These are phyloP conservation scores for Drosophila insularis DNA, from an alignment of 1,140 invertebrate genomes.

Conservation along the genomic window DNA sequence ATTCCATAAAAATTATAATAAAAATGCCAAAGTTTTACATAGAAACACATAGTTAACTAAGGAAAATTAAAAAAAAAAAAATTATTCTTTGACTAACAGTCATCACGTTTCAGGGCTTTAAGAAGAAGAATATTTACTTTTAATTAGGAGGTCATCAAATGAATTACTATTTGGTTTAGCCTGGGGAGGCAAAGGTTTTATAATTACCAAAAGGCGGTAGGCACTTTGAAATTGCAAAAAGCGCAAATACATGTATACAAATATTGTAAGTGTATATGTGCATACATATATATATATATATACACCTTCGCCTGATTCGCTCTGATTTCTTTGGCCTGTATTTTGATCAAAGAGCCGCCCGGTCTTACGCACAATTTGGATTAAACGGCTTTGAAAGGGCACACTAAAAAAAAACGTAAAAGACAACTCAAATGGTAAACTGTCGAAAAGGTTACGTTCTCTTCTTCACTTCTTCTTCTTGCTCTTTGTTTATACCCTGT, in stretches of 20 bases:
- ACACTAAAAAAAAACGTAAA: constrained; percentile 7
- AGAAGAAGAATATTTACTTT: background rate
- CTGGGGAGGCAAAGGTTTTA: background rate
- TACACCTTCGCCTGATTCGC: background rate
- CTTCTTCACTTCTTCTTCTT: constrained; percentile 9
- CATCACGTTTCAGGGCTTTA: too few species aligned
- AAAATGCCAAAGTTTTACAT: too few species aligned
- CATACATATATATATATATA: background rate
- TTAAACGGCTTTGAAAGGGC: background rate
- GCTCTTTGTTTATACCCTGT: background rate
- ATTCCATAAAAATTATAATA: too few species aligned
- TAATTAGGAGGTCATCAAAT: background rate
- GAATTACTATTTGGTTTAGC: background rate
- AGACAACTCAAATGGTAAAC: constrained; percentile 14
- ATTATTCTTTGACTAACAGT: too few species aligned
- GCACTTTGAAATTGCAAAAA: background rate
- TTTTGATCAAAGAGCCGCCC: constrained; percentile 6
- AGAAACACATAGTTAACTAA: too few species aligned
- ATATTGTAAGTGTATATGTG: background rate
- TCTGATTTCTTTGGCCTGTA: constrained; percentile 2
- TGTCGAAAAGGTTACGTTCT: constrained; percentile 18
- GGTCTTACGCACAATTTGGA: constrained; percentile 25
- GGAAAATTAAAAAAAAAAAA: too few species aligned
- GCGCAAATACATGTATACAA: background rate
- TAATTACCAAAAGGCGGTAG: background rate